Percentiles rank a stretch among this genome's conserved stretches.
phyloP scores from a whole-genome alignment of 2,888 invertebrate species.

The Byasa hedistus region DNA sequence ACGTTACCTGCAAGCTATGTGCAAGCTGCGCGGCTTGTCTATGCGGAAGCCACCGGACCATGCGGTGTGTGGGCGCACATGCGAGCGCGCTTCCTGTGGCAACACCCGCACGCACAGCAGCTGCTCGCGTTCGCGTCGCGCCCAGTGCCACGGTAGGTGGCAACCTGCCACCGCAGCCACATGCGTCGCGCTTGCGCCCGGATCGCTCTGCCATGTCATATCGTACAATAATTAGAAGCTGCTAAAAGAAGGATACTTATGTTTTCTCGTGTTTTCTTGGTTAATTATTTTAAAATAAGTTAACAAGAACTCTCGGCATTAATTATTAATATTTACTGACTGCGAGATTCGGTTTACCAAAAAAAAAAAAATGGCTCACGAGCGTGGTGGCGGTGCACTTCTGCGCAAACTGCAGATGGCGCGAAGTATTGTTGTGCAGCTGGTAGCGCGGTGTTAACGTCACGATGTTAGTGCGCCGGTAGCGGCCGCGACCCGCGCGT shows the following conservation, averaged over 20 bases:
- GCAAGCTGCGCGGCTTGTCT: slow-evolving; percentile 90
- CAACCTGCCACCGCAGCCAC: slow-evolving; percentile 92
- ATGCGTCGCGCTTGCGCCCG: slow-evolving; percentile 84
- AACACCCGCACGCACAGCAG: slow-evolving; percentile 91
- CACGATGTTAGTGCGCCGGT: slow-evolving; percentile 94
- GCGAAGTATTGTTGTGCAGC: slow-evolving; percentile 91
- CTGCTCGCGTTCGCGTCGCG: slow-evolving; percentile 92
- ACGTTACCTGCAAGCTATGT: slow-evolving; percentile 88
- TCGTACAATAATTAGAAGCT: too few species aligned
- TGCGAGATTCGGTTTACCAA: background rate
- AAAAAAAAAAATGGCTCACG: slow-evolving; percentile 65
- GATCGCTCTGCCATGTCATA: slow-evolving; percentile 79
- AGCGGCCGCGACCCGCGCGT: slow-evolving; percentile 91
- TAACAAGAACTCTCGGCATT: too few species aligned
- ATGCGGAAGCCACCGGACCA: slow-evolving; percentile 97
- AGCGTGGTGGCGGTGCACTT: slow-evolving; percentile 88
- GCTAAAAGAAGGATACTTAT: too few species aligned
- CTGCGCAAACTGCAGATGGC: slow-evolving; percentile 93
- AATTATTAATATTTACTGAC: too few species aligned
- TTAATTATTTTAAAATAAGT: too few species aligned
- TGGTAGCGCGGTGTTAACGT: slow-evolving; percentile 96
- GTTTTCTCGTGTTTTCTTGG: too few species aligned
- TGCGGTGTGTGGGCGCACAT: slow-evolving; percentile 81
- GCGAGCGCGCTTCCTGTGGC: slow-evolving; percentile 73
- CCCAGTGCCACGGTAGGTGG: slow-evolving; percentile 98